These are phyloP conservation scores for Anniella stebbinsi DNA, from an alignment of 2,797 vertebrate genomes.

Conservation along the genomic window DNA sequence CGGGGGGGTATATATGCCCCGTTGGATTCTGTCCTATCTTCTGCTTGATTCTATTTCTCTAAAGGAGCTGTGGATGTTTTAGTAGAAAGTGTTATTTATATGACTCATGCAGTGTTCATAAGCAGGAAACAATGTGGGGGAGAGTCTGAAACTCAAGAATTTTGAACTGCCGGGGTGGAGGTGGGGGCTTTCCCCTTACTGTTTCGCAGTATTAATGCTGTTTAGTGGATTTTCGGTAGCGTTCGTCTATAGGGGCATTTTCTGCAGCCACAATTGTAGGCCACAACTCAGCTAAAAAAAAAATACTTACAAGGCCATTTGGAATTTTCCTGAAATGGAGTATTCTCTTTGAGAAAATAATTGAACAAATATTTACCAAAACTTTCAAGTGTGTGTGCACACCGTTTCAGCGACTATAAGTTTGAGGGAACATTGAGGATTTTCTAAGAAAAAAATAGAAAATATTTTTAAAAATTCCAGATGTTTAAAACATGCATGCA, in stretches of 20 bases:
- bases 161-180: no score
- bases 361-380: neutral
- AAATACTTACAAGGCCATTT: neutral
- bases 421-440: neutral
- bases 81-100: neutral
- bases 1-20: no score
- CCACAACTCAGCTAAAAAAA: neutral
- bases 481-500: neutral
- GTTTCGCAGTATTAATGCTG: neutral
- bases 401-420: neutral
- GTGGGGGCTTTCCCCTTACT: neutral
- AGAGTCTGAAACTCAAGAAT: neutral
- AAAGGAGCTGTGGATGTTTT: neutral
- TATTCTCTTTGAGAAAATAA: neutral
- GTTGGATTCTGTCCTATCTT: no score
- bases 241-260: neutral
- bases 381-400: neutral
- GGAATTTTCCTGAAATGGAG: neutral
- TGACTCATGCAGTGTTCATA: neutral
- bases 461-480: neutral
- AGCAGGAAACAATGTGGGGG: neutral
- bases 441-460: neutral
- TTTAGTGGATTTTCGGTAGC: neutral
- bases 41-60: neutral
- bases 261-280: neutral